These are phyloP conservation scores for Malurus splendens DNA, from an alignment of 2,797 vertebrate species.

Conservation along the genomic window DNA sequence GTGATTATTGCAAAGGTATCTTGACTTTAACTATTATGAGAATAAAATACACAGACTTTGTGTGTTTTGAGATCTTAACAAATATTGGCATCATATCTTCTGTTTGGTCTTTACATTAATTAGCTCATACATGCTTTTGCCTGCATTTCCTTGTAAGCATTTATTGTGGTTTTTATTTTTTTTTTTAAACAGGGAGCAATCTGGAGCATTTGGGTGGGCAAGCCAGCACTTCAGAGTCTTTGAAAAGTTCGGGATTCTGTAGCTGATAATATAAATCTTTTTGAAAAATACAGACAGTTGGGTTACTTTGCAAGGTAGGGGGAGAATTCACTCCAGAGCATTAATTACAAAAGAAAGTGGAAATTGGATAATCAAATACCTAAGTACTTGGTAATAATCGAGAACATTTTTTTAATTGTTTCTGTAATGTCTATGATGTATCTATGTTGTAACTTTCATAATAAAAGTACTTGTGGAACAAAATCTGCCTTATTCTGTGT, in stretches of 20 bases:
- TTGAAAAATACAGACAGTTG: background rate
- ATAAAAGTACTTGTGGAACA: background rate
- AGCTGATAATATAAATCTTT: background rate
- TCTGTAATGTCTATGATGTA: background rate
- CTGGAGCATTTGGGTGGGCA: background rate
- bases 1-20: background rate
- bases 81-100: background rate
- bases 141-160: background rate
- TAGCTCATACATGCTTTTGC: background rate
- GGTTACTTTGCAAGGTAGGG: background rate
- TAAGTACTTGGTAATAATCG: background rate
- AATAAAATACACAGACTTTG: background rate
- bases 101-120: background rate
- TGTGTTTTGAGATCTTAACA: background rate
- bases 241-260: background rate
- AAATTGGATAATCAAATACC: background rate
- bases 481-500: background rate
- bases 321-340: background rate
- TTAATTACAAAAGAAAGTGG: background rate
- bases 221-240: background rate
- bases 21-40: background rate
- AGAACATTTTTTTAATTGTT: background rate
- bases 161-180: background rate
- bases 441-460: background rate
- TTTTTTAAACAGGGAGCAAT: background rate